Evolutionary conservation across 2,888 invertebrate genomes (phyloP).

Genomic region (Leuctra nigra): DNA sequence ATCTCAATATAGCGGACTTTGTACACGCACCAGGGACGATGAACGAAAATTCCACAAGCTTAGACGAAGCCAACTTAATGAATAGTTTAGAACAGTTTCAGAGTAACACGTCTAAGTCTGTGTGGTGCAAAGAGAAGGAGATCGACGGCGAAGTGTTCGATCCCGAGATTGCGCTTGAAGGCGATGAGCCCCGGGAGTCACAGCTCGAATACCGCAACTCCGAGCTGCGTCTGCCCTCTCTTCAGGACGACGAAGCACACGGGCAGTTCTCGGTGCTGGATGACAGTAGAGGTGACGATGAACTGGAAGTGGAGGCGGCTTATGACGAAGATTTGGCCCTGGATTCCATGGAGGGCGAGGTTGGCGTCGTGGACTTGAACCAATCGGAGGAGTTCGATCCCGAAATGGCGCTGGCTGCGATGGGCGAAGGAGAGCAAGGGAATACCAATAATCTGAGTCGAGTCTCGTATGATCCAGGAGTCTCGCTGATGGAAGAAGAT

Average conservation of each 20-base stretch:
- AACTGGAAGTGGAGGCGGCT: neutral
- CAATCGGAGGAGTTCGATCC: neutral
- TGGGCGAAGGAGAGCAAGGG: constrained; percentile 2
- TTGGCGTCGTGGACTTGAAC: neutral
- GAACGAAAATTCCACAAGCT: no score
- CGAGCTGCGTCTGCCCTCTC: neutral
- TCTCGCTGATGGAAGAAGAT: constrained; percentile 6
- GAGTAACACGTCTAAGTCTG: constrained; percentile 7
- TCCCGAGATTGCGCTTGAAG: constrained; percentile 21
- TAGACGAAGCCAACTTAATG: constrained; percentile 11
- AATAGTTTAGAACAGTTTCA: constrained; percentile 18
- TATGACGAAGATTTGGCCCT: neutral
- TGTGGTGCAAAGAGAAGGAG: constrained; percentile 1
- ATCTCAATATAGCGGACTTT: neutral
- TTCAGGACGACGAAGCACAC: neutral
- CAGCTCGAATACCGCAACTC: neutral
- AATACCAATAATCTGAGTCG: neutral
- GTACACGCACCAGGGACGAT: no score
- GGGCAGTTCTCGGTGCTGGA: neutral
- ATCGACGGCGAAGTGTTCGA: constrained; percentile 5
- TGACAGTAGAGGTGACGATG: neutral
- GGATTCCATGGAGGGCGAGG: neutral
- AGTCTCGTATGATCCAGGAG: neutral
- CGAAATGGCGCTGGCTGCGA: constrained; percentile 3
- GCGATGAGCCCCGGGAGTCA: neutral